Percentiles rank a stretch among this genome's conserved stretches.
Conservation (phyloP, 2,888 invertebrate species). For the Metalampra italica region DNA sequence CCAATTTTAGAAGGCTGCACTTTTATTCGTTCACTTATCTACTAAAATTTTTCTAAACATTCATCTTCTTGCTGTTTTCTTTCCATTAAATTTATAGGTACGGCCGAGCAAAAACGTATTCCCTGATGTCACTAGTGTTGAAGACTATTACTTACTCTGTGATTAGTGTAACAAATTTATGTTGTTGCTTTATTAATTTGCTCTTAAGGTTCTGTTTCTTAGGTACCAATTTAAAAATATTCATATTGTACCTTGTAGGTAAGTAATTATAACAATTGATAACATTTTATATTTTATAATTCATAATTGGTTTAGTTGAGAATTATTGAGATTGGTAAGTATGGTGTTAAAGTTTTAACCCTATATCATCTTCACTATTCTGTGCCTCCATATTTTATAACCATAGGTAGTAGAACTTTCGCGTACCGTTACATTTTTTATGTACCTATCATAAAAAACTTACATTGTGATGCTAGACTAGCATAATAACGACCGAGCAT, state of each 20-base stretch:
- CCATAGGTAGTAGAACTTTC: background rate
- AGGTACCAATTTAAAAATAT: too few relatives aligned
- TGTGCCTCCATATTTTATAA: background rate
- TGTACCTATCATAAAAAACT: conserved; percentile 1
- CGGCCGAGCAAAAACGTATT: conserved; percentile 4
- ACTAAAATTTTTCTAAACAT: conserved; percentile 9
- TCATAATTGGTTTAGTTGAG: too few relatives aligned
- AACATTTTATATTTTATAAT: too few relatives aligned
- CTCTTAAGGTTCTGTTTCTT: background rate
- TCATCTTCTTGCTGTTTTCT: conserved; percentile 12
- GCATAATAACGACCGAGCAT: conserved; percentile 12
- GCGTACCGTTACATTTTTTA: background rate
- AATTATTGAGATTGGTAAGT: too few relatives aligned
- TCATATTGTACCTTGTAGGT: too few relatives aligned
- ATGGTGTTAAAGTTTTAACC: too few relatives aligned
- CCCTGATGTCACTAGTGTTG: background rate
- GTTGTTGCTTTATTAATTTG: background rate
- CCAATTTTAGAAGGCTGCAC: too few relatives aligned
- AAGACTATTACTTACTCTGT: too few relatives aligned
- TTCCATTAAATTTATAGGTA: conserved; percentile 14
- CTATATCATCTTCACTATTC: too few relatives aligned
- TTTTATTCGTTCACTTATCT: background rate
- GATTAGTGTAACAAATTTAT: background rate
- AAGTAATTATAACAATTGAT: too few relatives aligned
- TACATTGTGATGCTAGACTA: conserved; percentile 1